phyloP scores from a whole-genome alignment of 2,113 vertebrate species.

The Tretioscincus oriximinensis region DNA sequence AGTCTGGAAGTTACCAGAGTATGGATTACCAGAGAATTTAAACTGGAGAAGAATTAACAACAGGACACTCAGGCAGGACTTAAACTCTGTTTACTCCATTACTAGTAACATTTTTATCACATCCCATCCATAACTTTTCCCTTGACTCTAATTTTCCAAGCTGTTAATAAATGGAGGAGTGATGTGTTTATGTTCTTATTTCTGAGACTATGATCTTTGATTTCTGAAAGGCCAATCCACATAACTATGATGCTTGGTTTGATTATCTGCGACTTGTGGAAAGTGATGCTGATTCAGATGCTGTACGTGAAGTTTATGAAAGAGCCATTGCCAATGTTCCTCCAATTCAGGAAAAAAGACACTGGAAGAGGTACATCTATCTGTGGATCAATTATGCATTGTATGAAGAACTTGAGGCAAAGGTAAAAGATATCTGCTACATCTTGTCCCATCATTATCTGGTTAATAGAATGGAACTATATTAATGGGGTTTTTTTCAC shows the following conservation, averaged over 20 bases:
- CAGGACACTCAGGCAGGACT: too few relatives aligned
- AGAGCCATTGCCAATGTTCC: constrained; percentile 93
- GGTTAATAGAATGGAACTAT: not conserved
- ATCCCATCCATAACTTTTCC: too few relatives aligned
- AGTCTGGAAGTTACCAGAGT: too few relatives aligned
- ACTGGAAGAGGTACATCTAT: constrained; percentile 97
- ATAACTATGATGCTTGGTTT: constrained; percentile 98
- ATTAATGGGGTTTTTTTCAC: too few relatives aligned
- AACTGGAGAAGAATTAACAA: too few relatives aligned
- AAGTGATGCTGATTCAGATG: constrained; percentile 85
- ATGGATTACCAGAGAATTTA: too few relatives aligned
- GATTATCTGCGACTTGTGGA: constrained; percentile 95
- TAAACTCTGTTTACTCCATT: too few relatives aligned
- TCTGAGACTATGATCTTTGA: not conserved
- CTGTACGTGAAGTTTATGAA: constrained; percentile 92
- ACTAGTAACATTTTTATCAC: too few relatives aligned
- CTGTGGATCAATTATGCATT: constrained; percentile 96
- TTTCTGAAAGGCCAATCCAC: constrained; percentile 86
- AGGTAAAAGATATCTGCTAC: constrained; percentile 65
- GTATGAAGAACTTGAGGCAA: constrained; percentile 95
- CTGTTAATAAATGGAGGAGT: not conserved
- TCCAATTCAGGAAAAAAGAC: constrained; percentile 92
- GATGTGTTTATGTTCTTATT: accelerated
- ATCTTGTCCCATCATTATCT: not conserved
- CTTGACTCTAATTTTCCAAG: not conserved